Evolutionary conservation across 2,888 invertebrate species (phyloP), one percentile per base, ranked within the genome.

Genomic region (Heliconius sara): DNA sequence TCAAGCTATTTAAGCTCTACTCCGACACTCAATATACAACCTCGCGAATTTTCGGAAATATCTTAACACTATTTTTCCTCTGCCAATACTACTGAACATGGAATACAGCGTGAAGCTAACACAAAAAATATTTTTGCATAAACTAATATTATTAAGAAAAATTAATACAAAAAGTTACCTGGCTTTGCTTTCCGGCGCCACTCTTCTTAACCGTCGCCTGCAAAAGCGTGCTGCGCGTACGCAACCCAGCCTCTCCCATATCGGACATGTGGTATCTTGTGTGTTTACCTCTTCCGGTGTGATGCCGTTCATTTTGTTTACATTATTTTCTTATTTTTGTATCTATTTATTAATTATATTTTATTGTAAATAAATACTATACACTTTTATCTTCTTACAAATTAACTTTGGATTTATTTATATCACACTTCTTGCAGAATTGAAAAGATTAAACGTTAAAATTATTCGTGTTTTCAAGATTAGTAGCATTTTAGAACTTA

Each of bases 231-330:
- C 88, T 79, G 91, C 92, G 3, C 89, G 88, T 0, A 90, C 89
- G 84, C 93, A 92, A 0, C 90, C 89, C 79, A 93, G 84, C 60
- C 91, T 84, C 83, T 89, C 88, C 93, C 93, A 93, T 34, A 93
- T 80, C 0, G 89, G 87, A 34, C 89, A 87, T 1, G 86, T 83
- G 0, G 83, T 81, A n/a, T 71, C 80, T 9, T 66, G 78, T 19
- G 80, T 81, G n/a, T 80, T 83, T 39, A 72, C 30, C 0, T 79
- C 67, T 57, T 87, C 88, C 3, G 81, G 83, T 13, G 81, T 80
- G 3, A 90, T 91, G 34, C 88, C 91, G 52, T 89, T 91, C 90
- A 92, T 85, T 76, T 75, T 79, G 19, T 43, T 27, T 2, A 30
- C 34, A 27, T 39, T 30, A n/a, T 13, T 47, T 66, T 27, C 16